Evolutionary conservation across 2,797 vertebrate genomes (phyloP).

Genomic region (Mycteria americana): DNA sequence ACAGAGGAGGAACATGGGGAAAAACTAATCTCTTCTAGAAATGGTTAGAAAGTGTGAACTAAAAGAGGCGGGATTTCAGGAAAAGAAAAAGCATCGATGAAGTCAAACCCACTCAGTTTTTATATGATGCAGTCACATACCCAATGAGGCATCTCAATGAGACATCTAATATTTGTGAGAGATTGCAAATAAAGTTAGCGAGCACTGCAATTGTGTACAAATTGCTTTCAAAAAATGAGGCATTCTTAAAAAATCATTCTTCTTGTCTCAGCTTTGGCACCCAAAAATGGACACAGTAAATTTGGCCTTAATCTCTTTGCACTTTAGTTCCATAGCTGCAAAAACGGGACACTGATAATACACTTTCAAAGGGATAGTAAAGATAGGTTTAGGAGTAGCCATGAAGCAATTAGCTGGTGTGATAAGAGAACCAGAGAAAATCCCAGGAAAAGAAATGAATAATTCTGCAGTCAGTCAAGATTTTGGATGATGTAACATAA

Average conservation of each 20-base stretch:
- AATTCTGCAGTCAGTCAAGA: conserved; percentile 76
- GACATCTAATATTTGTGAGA: not conserved
- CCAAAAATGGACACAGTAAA: not conserved
- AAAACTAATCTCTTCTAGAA: not conserved
- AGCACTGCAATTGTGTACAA: not conserved
- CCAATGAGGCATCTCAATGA: not conserved
- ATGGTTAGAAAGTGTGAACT: not conserved
- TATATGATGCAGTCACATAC: not conserved
- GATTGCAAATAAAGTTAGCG: not conserved
- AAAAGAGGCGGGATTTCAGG: not conserved
- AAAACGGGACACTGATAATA: not conserved
- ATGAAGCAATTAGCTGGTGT: conserved; percentile 10
- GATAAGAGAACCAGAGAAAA: conserved; percentile 72
- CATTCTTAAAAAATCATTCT: not conserved
- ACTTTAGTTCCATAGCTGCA: not conserved
- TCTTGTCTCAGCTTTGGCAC: not conserved
- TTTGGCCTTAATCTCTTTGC: not conserved
- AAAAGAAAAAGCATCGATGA: not conserved
- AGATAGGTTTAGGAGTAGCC: not conserved
- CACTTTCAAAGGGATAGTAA: not conserved
- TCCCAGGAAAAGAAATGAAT: conserved; percentile 62
- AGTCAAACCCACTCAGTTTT: not conserved
- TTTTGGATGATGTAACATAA: conserved; percentile 62
- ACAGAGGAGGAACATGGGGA: not conserved
- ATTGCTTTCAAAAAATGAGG: not conserved